phyloP scores from a whole-genome alignment of 2,888 invertebrate genomes.

The Salticus scenicus region DNA sequence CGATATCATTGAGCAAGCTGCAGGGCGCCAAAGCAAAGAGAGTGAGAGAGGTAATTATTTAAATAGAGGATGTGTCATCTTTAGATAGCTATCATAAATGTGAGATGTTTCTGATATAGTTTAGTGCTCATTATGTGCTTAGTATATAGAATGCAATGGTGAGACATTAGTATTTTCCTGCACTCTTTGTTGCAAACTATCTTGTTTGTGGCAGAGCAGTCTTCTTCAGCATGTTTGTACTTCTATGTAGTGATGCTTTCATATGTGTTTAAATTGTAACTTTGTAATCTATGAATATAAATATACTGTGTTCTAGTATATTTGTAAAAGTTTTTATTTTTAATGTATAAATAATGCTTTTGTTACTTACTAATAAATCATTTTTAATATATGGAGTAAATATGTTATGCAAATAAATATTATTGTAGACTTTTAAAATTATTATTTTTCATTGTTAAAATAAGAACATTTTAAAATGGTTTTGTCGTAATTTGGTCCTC shows the following conservation, averaged over 20 bases:
- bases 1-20: conserved; percentile 95
- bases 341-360: too few species aligned
- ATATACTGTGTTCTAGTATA: too few species aligned
- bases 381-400: too few species aligned
- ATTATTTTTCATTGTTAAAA: too few species aligned
- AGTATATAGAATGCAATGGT: conserved; percentile 34
- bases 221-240: conserved; percentile 64
- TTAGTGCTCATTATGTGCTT: conserved; percentile 44
- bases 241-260: conserved; percentile 26
- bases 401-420: too few species aligned
- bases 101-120: conserved; percentile 44
- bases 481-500: too few species aligned
- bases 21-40: conserved; percentile 77
- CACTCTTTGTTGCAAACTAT: conserved; percentile 59
- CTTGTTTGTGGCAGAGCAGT: conserved; percentile 64
- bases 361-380: too few species aligned
- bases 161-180: conserved; percentile 44
- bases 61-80: conserved; percentile 52
- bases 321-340: too few species aligned
- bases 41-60: conserved; percentile 79
- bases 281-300: too few species aligned
- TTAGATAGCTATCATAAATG: conserved; percentile 59
- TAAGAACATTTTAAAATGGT: too few species aligned
- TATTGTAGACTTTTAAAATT: too few species aligned
- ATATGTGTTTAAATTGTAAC: conserved; percentile 15